Base-by-base conservation (phyloP, 2,888 invertebrate species). In the Branchipolynoe longqiensis region DNA sequence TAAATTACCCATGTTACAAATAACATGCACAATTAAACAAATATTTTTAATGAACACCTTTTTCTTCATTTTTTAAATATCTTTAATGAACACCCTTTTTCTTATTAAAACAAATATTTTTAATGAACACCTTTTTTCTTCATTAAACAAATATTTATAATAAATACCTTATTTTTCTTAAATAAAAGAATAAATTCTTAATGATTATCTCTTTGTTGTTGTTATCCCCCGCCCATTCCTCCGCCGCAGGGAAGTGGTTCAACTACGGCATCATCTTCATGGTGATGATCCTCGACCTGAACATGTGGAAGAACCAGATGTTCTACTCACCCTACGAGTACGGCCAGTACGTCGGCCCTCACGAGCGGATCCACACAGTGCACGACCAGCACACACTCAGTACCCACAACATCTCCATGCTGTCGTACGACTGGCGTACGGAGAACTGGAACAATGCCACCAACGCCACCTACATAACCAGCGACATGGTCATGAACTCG, bases 221-320 rank as follows among this genome's bases (percentile, higher is more conserved):
- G n/a, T n/a, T n/a, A n/a, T n/a, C n/a, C n/a, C n/a, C n/a, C n/a
- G n/a, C n/a, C n/a, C n/a, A n/a, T n/a, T n/a, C n/a, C n/a, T n/a
- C n/a, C n/a, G n/a, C n/a, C n/a, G 0, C 91, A 94, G 95, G 94
- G n/a, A 95, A 95, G 91, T 95, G 95, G 95, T 95, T 95, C 90
- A 95, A 94, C 90, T 95, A 95, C 89, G 94, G 95, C 40, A 94
- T 95, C 83, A 93, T 95, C 85, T 94, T 94, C 87, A 89, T 94
- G 86, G 95, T 95, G 28, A 94, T 94, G 93, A 91, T 95, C 82
- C 91, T 95, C 36, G 95, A 95, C 90, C 89, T 95, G 85, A 95
- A 95, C 91, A 95, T 95, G 95, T 95, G 94, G 95, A 95, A 95
- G 90, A 95, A 95, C 90, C 95, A 95, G 91, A 94, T 95, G 74